A percentile compares a stretch with the other conserved stretches of the same genome.
phyloP scores from a whole-genome alignment of 2,113 vertebrate species.

The Apeltes quadracus region DNA sequence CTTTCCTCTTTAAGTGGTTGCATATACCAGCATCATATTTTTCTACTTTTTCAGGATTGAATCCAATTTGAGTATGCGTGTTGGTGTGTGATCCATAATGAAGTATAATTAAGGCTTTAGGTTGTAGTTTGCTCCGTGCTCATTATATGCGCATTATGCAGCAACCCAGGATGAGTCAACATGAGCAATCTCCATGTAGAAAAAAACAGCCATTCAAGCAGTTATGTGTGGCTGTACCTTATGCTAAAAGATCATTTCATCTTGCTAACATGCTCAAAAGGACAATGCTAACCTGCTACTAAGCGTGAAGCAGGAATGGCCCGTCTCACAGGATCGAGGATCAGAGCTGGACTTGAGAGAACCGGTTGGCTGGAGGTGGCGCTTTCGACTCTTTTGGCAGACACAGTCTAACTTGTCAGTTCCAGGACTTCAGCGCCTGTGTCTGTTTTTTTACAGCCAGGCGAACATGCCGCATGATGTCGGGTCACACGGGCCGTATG shows the following conservation, averaged over 20 bases:
- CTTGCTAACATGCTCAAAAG: background rate
- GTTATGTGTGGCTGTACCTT: background rate
- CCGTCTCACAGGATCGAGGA: background rate
- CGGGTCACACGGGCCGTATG: constrained; percentile 37
- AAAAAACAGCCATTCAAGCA: background rate
- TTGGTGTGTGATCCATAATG: background rate
- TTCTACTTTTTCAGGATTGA: background rate
- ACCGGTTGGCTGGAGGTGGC: background rate
- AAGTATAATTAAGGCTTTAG: background rate
- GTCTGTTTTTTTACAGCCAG: constrained; percentile 48
- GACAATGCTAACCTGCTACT: background rate
- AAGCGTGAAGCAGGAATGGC: background rate
- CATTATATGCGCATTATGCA: background rate
- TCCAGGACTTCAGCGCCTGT: constrained; percentile 23
- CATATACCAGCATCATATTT: background rate
- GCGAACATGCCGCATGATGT: constrained; percentile 26
- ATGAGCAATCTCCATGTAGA: background rate
- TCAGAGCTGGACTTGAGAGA: background rate
- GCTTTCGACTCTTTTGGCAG: constrained; percentile 20
- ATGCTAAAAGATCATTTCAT: background rate
- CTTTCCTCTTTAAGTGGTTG: background rate
- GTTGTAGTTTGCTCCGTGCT: background rate
- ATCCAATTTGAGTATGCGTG: background rate
- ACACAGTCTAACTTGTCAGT: constrained; percentile 2
- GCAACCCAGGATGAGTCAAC: background rate